Base-by-base conservation (phyloP, 2,888 invertebrate species). In the Arrhopalites spinosus region DNA sequence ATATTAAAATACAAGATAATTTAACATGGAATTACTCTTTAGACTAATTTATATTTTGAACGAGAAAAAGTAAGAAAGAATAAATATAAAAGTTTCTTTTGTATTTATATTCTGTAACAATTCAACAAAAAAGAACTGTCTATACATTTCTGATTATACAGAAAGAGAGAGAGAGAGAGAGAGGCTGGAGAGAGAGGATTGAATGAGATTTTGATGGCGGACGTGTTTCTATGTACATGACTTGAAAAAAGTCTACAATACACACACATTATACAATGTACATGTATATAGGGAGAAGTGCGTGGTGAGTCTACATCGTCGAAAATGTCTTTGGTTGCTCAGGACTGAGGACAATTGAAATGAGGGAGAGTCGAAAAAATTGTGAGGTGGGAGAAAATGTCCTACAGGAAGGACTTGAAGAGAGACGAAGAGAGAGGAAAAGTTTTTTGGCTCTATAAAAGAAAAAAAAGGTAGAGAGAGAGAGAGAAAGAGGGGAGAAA, bases 321-420 rank as follows among this genome's bases (percentile, higher is more conserved):
- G 71, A 17, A 20, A 50, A 50, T 15, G 15, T 11, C 23, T 5
- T 8, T n/a, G 20, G 53, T n/a, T 17, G 23, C 5, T 17, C n/a
- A 53, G 2, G 53, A 53, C 8, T 17, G 53, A 59, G 73, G 63
- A 66, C 73, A 73, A 66, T 50, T 74, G 69, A 61, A 69, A 61
- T 74, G 74, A 68, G 74, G 74, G 74, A 69, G 74, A 74, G 74
- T 74, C 69, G 74, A 74, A 74, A 69, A 74, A 29, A 73, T 53
- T 30, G 61, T 36, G 23, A 56, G 56, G 74, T 56, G 68, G 74
- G 67, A 59, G 68, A 68, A 73, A 67, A 74, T 64, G 73, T 61
- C 64, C 64, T 43, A 17, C 25, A 27, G 50, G 23, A 43, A 25
- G 25, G 8, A 68, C 36, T 8, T 8, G 15, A 36, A 8, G 68